Evolutionary conservation across 2,113 vertebrate genomes (phyloP).

Genomic region (Zosterops pallidus): DNA sequence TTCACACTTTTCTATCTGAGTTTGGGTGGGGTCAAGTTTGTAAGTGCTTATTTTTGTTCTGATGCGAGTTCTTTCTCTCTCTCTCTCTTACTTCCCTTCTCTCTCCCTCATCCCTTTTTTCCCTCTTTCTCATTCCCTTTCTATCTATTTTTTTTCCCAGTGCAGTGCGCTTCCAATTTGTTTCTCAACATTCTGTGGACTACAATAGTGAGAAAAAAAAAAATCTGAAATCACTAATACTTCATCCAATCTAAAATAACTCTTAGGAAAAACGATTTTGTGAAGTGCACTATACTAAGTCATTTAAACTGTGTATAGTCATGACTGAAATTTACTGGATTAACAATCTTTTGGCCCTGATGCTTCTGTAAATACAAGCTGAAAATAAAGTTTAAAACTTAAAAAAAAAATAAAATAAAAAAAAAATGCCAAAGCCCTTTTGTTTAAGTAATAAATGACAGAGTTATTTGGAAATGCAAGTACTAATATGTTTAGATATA

Average conservation of each 20-base stretch:
- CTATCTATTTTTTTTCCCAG: not conserved
- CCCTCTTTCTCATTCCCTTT: rapidly evolving
- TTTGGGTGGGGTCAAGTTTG: not conserved
- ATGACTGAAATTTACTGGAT: not conserved
- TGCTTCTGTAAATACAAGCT: not conserved
- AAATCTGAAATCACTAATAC: not conserved
- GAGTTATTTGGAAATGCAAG: not conserved
- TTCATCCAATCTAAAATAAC: not conserved
- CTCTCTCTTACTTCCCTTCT: no score
- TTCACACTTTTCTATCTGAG: not conserved
- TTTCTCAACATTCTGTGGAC: not conserved
- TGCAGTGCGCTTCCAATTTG: not conserved
- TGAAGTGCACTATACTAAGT: not conserved
- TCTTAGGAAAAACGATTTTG: not conserved
- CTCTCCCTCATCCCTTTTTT: no score
- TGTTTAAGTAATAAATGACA: not conserved
- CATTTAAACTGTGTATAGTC: not conserved
- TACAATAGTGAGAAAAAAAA: not conserved
- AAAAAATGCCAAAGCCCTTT: rapidly evolving
- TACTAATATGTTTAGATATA: not conserved
- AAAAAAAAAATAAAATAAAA: not conserved
- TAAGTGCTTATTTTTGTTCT: not conserved
- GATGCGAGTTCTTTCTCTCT: rapidly evolving
- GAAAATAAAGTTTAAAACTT: not conserved
- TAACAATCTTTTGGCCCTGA: not conserved